Evolutionary conservation across 2,888 invertebrate species (phyloP).

Genomic region (Tetrapedia diversipes): DNA sequence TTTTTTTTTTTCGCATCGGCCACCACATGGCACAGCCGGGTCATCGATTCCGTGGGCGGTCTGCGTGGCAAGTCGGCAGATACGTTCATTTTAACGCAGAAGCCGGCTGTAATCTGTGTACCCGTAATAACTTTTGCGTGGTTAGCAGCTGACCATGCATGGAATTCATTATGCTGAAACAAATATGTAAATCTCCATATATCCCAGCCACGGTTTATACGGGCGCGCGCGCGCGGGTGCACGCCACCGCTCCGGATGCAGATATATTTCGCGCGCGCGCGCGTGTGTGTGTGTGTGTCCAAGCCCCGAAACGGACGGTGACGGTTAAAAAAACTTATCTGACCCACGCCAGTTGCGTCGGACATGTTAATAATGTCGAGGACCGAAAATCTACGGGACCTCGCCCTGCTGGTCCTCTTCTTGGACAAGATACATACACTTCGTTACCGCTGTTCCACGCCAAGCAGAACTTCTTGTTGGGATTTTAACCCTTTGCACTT

Average conservation of each 20-base stretch:
- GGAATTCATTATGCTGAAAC: constrained; percentile 69
- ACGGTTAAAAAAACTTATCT: constrained; percentile 52
- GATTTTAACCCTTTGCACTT: too few relatives aligned
- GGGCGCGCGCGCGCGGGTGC: constrained; percentile 3
- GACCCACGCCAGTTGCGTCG: constrained; percentile 50
- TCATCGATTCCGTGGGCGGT: constrained; percentile 52
- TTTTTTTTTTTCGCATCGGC: constrained; percentile 36
- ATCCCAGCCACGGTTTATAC: constrained; percentile 43
- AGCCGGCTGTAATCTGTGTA: constrained; percentile 63
- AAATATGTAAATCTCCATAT: constrained; percentile 68
- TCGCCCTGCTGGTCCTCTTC: not conserved
- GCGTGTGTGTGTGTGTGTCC: constrained; percentile 42
- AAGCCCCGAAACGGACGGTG: constrained; percentile 42
- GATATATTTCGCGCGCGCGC: constrained; percentile 54
- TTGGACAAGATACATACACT: not conserved
- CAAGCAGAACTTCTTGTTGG: too few relatives aligned
- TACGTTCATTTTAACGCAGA: constrained; percentile 60
- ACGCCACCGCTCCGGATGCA: constrained; percentile 37
- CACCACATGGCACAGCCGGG: constrained; percentile 26
- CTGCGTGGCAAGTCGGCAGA: constrained; percentile 63
- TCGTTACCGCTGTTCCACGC: too few relatives aligned
- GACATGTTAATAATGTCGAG: constrained; percentile 58
- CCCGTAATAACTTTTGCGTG: constrained; percentile 70
- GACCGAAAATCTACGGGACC: constrained; percentile 46
- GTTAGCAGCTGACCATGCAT: constrained; percentile 72